These are phyloP conservation scores for Microplitis manilae DNA, from an alignment of 2,888 invertebrate genomes.

Conservation along the genomic window DNA sequence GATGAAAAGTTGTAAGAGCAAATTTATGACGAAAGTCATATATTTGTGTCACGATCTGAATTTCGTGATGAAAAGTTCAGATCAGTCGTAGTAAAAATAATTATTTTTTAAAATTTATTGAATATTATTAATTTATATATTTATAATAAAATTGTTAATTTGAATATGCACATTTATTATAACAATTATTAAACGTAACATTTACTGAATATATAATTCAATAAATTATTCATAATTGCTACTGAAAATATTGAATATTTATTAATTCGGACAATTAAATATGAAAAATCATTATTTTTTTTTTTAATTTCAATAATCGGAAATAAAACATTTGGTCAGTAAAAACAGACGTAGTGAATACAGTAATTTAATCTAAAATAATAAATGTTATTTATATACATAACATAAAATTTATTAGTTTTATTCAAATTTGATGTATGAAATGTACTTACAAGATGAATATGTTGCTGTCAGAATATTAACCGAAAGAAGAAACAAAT, in stretches of 20 bases:
- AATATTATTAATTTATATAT: too few relatives aligned
- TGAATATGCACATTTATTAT: neutral
- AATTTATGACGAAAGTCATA: too few relatives aligned
- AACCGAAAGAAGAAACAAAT: neutral
- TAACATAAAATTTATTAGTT: neutral
- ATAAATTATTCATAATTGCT: neutral
- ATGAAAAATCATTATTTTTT: neutral
- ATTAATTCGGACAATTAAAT: neutral
- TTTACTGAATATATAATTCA: neutral
- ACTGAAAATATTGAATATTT: neutral
- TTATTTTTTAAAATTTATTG: too few relatives aligned
- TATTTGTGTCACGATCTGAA: too few relatives aligned
- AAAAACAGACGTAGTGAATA: neutral
- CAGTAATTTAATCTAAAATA: neutral
- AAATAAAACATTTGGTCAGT: neutral
- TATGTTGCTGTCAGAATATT: conserved; percentile 6
- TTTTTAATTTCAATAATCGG: neutral
- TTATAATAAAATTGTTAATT: neutral
- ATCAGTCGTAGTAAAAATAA: too few relatives aligned
- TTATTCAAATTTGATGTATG: neutral
- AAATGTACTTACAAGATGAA: conserved; percentile 2
- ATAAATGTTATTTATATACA: neutral
- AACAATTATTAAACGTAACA: neutral
- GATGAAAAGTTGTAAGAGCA: too few relatives aligned
- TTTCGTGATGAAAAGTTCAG: too few relatives aligned